These are phyloP conservation scores for Gerris lacustris DNA, from an alignment of 2,888 invertebrate species.

Conservation along the genomic window DNA sequence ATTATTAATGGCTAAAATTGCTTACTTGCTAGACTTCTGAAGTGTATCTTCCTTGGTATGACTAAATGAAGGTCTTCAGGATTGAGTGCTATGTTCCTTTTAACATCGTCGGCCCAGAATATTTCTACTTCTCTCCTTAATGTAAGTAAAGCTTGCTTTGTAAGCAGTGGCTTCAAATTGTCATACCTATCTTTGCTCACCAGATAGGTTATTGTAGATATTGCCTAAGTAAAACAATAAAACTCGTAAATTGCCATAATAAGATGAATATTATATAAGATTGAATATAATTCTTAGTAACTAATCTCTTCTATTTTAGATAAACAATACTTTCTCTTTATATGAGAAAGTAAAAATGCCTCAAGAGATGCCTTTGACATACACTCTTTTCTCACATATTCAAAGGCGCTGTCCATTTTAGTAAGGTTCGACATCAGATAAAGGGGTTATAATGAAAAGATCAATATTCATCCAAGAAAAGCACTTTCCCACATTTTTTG, in stretches of 20 bases:
- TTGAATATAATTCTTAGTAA: no score
- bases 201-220: slow-evolving; percentile 23
- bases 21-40: slow-evolving; percentile 20
- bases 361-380: no score
- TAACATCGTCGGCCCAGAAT: slow-evolving; percentile 25
- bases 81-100: slow-evolving; percentile 23
- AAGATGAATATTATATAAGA: no score
- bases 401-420: no score
- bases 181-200: slow-evolving; percentile 23
- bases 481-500: no score
- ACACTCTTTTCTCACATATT: no score
- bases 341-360: no score
- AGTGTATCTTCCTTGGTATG: slow-evolving; percentile 24
- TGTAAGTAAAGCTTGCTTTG: slow-evolving; percentile 22
- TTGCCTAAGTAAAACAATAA: slow-evolving; percentile 16
- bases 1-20: neutral
- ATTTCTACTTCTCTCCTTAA: slow-evolving; percentile 24
- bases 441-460: no score
- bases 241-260: neutral
- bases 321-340: no score
- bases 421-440: no score
- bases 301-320: no score
- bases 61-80: slow-evolving; percentile 25
- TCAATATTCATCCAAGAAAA: no score
- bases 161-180: slow-evolving; percentile 22